phyloP scores from a whole-genome alignment of 2,888 invertebrate species.

The Ceratothoa steindachneri region DNA sequence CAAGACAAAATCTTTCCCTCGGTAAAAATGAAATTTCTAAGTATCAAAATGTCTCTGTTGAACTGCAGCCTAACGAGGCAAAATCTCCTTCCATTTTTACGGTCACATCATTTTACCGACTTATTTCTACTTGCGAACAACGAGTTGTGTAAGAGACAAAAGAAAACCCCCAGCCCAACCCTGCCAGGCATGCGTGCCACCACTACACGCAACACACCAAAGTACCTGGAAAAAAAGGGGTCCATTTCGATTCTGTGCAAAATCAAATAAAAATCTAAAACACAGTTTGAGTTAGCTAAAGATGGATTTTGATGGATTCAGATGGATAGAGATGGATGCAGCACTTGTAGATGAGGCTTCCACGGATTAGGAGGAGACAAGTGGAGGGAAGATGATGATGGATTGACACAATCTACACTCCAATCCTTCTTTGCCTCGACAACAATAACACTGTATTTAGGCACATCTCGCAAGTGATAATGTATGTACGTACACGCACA shows the following conservation, averaged over 20 bases:
- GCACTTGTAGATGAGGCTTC: not conserved
- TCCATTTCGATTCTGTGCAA: not conserved
- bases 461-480: not conserved
- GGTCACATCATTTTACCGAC: no score
- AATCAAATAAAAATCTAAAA: not conserved
- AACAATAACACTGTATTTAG: not conserved
- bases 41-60: no score
- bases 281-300: not conserved
- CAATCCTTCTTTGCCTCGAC: not conserved
- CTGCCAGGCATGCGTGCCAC: no score
- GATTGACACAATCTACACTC: not conserved
- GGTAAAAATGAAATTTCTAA: no score
- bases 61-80: no score
- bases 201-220: no score
- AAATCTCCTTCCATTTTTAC: no score
- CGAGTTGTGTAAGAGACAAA: no score
- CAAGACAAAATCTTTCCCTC: no score
- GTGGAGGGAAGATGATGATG: not conserved
- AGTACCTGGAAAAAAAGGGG: not conserved
- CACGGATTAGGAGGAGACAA: not conserved
- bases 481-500: not conserved
- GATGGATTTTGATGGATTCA: not conserved
- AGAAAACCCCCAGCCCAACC: no score
- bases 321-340: not conserved
- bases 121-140: no score